Evolutionary conservation across 2,888 invertebrate genomes (phyloP).

Genomic region (Agonopterix arenella): DNA sequence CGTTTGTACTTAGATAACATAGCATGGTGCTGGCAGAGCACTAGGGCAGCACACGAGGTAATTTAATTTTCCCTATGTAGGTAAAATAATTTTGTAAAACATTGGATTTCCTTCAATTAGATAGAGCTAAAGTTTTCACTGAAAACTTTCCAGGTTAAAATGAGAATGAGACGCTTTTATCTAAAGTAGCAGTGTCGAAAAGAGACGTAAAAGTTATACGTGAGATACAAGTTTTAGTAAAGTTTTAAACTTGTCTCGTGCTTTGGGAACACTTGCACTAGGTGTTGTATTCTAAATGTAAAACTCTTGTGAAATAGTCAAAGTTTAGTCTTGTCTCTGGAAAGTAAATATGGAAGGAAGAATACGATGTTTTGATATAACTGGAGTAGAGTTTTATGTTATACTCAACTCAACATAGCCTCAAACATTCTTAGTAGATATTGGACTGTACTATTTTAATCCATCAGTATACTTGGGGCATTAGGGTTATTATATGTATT

Average conservation of each 20-base stretch:
- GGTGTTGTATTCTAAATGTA: slow-evolving; percentile 4
- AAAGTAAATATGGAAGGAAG: background rate
- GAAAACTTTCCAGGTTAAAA: background rate
- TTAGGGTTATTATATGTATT: too few species aligned
- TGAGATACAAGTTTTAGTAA: slow-evolving; percentile 13
- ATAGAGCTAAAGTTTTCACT: slow-evolving; percentile 4
- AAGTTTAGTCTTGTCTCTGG: background rate
- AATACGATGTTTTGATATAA: background rate
- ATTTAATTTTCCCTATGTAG: too few species aligned
- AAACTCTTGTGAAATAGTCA: background rate
- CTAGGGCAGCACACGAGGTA: too few species aligned
- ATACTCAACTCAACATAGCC: too few species aligned
- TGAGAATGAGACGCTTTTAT: slow-evolving; percentile 1
- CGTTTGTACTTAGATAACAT: too few species aligned
- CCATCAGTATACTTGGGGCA: too few species aligned
- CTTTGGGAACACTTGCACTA: slow-evolving; percentile 1
- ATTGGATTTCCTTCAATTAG: background rate
- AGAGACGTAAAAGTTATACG: slow-evolving; percentile 26
- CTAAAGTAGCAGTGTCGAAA: slow-evolving; percentile 16
- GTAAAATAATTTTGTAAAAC: too few species aligned
- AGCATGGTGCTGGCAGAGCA: too few species aligned
- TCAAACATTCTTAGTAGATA: too few species aligned
- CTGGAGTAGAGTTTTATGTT: too few species aligned
- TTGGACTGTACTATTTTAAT: too few species aligned
- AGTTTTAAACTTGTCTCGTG: slow-evolving; percentile 6